These are phyloP conservation scores for Ptychoptera contaminata DNA, from an alignment of 2,888 invertebrate species.

Conservation along the genomic window DNA sequence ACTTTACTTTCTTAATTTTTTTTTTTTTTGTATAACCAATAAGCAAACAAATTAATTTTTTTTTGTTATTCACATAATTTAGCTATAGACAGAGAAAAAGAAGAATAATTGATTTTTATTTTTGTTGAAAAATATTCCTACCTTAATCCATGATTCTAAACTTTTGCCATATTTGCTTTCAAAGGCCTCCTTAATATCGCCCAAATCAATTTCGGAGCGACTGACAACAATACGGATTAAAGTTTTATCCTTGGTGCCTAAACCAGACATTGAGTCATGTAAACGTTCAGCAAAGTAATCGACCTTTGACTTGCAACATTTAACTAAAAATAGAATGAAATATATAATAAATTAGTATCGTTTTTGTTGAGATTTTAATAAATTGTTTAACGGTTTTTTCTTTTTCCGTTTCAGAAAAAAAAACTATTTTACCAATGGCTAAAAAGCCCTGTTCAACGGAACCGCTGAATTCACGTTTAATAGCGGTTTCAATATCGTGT, in stretches of 20 bases:
- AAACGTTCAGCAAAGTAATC: conserved; percentile 85
- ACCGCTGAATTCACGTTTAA: conserved; percentile 81
- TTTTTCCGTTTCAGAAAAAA: conserved; percentile 12
- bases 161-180: conserved; percentile 67
- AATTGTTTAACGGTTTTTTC: too few relatives aligned
- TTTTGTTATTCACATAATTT: too few relatives aligned
- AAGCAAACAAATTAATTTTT: neutral
- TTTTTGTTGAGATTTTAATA: conserved; percentile 1
- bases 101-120: neutral
- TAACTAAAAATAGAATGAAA: conserved; percentile 39
- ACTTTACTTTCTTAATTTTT: too few relatives aligned
- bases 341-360: conserved; percentile 4
- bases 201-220: conserved; percentile 81
- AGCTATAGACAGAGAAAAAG: neutral
- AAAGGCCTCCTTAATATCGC: conserved; percentile 84
- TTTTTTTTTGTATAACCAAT: neutral
- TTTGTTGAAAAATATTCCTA: conserved; percentile 35
- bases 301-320: conserved; percentile 79
- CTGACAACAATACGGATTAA: conserved; percentile 84
- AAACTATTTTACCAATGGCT: conserved; percentile 53
- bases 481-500: conserved; percentile 68
- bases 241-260: conserved; percentile 77
- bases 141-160: conserved; percentile 72
- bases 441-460: conserved; percentile 72
- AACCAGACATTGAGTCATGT: conserved; percentile 78